Base-by-base conservation (phyloP, 2,888 invertebrate genomes). In the Noctuana brunneofusca region DNA sequence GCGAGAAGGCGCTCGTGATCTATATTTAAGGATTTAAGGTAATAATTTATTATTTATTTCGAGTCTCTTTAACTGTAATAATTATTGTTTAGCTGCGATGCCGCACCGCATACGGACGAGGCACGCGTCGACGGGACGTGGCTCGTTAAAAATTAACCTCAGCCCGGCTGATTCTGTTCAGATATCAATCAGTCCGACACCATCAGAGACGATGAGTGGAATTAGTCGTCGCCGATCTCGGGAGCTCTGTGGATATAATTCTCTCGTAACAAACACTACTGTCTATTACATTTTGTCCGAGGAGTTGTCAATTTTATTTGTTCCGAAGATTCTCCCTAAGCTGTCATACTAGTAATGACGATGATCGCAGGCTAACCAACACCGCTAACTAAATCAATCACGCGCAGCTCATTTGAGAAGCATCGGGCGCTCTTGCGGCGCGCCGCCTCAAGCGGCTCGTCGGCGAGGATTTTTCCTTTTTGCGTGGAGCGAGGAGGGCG, bases 31-130 rank as follows among this genome's bases (percentile, higher is more conserved):
- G 86, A 81, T 88, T 88, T 90, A 91, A 90, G 89, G 85, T 91
- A 91, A 89, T 91, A 91, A 91, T 90, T 91, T 91, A 91, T 91
- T 91, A 91, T 91, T 91, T 91, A 91, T 91, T 91, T 89, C 84
- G 90, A 91, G 90, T 90, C 90, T 91, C 89, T 89, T 87, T 89
- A 88, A 89, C 85, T 89, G 78, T 89, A 86, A 84, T 84, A 83
- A 86, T 86, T 83, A 82, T 85, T 83, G 80, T 83, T 81, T 86
- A 84, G 87, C 81, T 83, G 84, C 84, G 86, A 87, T 79, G 83
- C 84, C 87, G 86, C 90, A 88, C 88, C 88, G 89, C 90, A 86
- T 78, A 80, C 88, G 83, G 84, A 84, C 86, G 88, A 79, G 87
- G 82, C 83, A 80, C 78, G 85, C 87, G 88, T 86, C 86, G 81